phyloP scores from a whole-genome alignment of 2,888 invertebrate species.

The Trilocha varians region DNA sequence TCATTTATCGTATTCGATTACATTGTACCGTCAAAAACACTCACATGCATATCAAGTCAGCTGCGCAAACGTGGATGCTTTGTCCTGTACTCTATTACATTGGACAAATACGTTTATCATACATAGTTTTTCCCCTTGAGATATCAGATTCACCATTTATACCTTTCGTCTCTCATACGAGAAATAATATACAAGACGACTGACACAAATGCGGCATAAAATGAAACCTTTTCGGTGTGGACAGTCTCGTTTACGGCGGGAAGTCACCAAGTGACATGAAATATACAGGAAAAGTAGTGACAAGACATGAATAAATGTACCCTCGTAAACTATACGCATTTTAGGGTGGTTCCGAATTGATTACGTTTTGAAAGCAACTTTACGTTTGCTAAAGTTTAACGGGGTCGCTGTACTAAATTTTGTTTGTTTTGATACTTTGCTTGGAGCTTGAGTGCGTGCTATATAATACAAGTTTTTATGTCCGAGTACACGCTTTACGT shows the following conservation, averaged over 20 bases:
- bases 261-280: slow-evolving; percentile 9
- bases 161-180: slow-evolving; percentile 4
- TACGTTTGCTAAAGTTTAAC: background rate
- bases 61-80: too few relatives aligned
- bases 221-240: slow-evolving; percentile 6
- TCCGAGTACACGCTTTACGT: background rate
- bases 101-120: slow-evolving; percentile 6
- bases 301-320: slow-evolving; percentile 8
- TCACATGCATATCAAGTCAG: too few relatives aligned
- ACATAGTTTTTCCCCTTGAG: slow-evolving; percentile 26
- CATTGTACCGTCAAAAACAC: too few relatives aligned
- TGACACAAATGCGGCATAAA: background rate
- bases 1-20: too few relatives aligned
- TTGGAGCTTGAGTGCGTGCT: background rate
- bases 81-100: slow-evolving; percentile 2
- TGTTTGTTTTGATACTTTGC: background rate
- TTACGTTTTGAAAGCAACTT: background rate
- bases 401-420: background rate
- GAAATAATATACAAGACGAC: background rate
- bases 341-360: slow-evolving; percentile 7
- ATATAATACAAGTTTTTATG: background rate
- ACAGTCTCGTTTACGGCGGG: slow-evolving; percentile 8
- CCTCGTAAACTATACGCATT: slow-evolving; percentile 4
- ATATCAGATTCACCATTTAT: slow-evolving; percentile 10
- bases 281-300: slow-evolving; percentile 18